Evolutionary conservation across 2,888 invertebrate species (phyloP).

Genomic region (Hyppa rectilinea): DNA sequence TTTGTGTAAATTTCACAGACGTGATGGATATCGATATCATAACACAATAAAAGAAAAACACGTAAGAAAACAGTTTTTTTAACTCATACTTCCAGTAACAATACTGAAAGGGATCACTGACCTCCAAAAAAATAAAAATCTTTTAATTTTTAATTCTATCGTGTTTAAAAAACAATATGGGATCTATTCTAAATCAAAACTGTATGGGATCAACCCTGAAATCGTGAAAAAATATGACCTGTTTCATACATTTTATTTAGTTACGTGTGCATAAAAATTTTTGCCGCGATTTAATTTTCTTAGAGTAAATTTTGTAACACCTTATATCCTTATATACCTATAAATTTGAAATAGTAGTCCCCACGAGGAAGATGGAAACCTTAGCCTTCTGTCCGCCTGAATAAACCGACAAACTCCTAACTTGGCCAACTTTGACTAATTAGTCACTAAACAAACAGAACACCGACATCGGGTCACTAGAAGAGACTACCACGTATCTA

Average conservation of each 20-base stretch:
- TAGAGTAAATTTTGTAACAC: too few species aligned
- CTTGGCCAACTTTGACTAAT: conserved; percentile 80
- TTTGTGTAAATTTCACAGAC: too few species aligned
- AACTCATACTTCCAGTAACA: not conserved
- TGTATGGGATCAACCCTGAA: too few species aligned
- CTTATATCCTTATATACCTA: not conserved
- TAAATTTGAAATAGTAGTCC: conserved; percentile 59
- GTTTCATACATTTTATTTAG: too few species aligned
- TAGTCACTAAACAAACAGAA: conserved; percentile 81
- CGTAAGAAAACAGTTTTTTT: not conserved
- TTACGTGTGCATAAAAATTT: too few species aligned
- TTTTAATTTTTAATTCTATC: not conserved
- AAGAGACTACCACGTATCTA: conserved; percentile 58
- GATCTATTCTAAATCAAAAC: too few species aligned
- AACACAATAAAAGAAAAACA: not conserved
- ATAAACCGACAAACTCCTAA: conserved; percentile 73
- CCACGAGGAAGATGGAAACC: conserved; percentile 72
- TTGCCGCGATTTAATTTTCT: too few species aligned
- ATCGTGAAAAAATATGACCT: too few species aligned
- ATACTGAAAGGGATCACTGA: not conserved
- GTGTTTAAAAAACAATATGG: too few species aligned
- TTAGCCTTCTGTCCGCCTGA: conserved; percentile 70
- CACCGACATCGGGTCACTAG: conserved; percentile 66
- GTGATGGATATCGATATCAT: too few species aligned
- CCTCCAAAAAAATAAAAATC: not conserved